Conservation (phyloP, 2,888 invertebrate genomes). For the Steinernema carpocapsae region DNA sequence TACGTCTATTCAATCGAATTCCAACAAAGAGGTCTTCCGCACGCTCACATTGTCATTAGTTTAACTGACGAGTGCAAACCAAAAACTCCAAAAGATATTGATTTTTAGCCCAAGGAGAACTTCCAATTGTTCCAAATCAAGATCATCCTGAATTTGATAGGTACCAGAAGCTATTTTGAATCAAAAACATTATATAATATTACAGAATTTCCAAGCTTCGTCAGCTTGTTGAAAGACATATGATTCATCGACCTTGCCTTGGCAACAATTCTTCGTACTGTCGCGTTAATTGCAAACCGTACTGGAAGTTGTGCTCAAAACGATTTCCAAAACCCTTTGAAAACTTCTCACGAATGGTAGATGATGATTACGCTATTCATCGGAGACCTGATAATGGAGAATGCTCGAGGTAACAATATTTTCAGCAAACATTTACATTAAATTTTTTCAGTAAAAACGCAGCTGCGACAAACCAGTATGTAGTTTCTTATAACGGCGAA, state of each 20-base stretch:
- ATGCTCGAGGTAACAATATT: not conserved
- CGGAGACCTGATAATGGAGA: not conserved
- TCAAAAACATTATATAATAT: not conserved
- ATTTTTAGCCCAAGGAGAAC: not conserved
- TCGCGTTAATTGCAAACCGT: not conserved
- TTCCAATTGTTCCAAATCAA: not conserved
- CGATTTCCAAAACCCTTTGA: not conserved
- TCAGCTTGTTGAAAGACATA: not conserved
- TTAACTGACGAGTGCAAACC: not conserved
- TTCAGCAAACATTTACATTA: not conserved
- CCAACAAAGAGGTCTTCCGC: conserved; percentile 8
- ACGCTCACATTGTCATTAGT: not conserved
- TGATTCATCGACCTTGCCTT: not conserved
- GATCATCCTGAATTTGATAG: not conserved
- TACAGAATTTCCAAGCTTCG: not conserved
- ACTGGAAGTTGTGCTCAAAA: not conserved
- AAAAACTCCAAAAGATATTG: not conserved
- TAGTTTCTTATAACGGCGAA: not conserved
- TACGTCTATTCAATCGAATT: conserved; percentile 11
- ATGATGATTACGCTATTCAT: not conserved
- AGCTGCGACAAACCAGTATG: not conserved
- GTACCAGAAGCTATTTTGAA: not conserved
- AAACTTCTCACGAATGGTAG: not conserved
- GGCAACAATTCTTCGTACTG: not conserved
- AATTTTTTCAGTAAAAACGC: not conserved